Conservation (phyloP, 2,113 vertebrate species). For the Brachyistius frenatus region DNA sequence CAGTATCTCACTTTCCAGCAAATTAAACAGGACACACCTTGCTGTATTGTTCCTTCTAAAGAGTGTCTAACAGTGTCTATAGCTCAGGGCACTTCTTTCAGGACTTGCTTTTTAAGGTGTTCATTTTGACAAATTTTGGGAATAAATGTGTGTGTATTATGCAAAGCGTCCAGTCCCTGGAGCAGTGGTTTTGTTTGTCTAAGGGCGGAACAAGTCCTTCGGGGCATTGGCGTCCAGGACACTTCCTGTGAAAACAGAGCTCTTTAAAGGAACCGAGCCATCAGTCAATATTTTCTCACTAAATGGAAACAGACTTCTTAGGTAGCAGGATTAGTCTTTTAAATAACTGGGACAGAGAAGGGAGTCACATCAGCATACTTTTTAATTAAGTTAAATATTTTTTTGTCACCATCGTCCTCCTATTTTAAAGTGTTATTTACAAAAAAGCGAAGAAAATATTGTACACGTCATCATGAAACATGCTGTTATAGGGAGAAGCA, state of each 20-base stretch:
- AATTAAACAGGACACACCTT: slow-evolving; percentile 78
- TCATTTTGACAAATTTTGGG: slow-evolving; percentile 74
- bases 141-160: slow-evolving; percentile 71
- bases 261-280: slow-evolving; percentile 73
- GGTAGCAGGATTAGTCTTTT: slow-evolving; percentile 64
- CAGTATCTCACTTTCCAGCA: slow-evolving; percentile 37
- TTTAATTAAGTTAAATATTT: slow-evolving; percentile 28
- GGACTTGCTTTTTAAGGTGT: slow-evolving; percentile 71
- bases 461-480: slow-evolving; percentile 46
- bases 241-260: slow-evolving; percentile 65
- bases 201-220: slow-evolving; percentile 67
- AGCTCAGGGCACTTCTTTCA: slow-evolving; percentile 73
- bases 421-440: neutral
- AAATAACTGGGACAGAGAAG: slow-evolving; percentile 39
- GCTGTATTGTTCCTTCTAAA: slow-evolving; percentile 55
- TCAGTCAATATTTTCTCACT: slow-evolving; percentile 75
- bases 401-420: neutral
- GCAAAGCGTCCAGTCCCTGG: slow-evolving; percentile 55
- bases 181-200: slow-evolving; percentile 79
- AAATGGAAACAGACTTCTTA: slow-evolving; percentile 71
- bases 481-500: slow-evolving; percentile 32
- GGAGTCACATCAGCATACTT: slow-evolving; percentile 24
- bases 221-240: slow-evolving; percentile 64
- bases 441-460: neutral
- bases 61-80: slow-evolving; percentile 65